Evolutionary conservation across 2,888 invertebrate species (phyloP), one percentile per base, ranked within the genome.

Genomic region (Agriopis leucophaearia): DNA sequence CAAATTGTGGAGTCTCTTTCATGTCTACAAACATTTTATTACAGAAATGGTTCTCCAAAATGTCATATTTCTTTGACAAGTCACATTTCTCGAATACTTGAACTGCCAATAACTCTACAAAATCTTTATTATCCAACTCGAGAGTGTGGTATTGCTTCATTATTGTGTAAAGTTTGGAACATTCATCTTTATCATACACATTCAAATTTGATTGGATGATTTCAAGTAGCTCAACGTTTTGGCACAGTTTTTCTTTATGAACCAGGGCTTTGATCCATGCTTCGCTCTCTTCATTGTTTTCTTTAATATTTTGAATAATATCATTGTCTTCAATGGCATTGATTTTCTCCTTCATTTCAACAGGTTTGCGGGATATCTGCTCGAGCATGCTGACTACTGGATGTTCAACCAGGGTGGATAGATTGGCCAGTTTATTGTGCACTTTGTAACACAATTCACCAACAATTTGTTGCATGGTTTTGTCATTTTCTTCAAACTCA

Each of bases 371-470:
- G 12, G 89, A 83, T 64, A 93, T 88, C 72, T 87, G 86, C 75
- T 86, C 74, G 10, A 92, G 74, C 92, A 93, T 92, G 48, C 69
- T 75, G 1, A 88, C 73, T 12, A 93, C 75, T 8, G 88, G 83
- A 71, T 93, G 92, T 47, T 90, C 89, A 50, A 79, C 70, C 3
- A 87, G 36, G 71, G 68, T 72, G 13, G 67, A 65, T 16, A 88
- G 75, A 56, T 70, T 78, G 12, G 79, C 55, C 27, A 93, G 73
- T 63, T 79, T 81, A 27, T 71, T 76, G 12, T 77, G 81, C 5
- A 91, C 79, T 73, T 85, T 86, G 72, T 88, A 83, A 75, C 88
- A 88, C 1, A 89, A 69, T 71, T 92, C 90, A 15, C 93, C 92
- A 72, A 92, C 84, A 50, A 70, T 78, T 74, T 88, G 85, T 69